Conservation (phyloP, 2,797 vertebrate genomes). For the Myioborus miniatus region DNA sequence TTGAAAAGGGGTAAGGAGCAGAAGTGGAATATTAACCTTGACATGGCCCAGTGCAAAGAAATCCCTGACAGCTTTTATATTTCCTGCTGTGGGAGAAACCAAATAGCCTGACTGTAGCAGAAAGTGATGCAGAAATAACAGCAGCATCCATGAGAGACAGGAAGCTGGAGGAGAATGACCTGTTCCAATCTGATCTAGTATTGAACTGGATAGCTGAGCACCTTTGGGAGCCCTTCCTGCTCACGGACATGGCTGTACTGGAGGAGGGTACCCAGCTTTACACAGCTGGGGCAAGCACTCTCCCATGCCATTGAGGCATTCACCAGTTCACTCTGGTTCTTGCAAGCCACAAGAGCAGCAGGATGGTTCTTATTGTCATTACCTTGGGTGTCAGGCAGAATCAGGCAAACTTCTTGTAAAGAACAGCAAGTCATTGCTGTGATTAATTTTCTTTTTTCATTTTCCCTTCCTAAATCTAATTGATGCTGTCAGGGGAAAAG, state of each 20-base stretch:
- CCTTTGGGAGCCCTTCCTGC: neutral
- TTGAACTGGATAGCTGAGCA: neutral
- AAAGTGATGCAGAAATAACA: neutral
- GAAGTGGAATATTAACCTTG: neutral
- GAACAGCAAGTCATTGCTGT: neutral
- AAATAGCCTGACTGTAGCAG: neutral
- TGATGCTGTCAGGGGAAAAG: neutral
- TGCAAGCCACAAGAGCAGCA: neutral
- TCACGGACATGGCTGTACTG: neutral
- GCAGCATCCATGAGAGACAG: neutral
- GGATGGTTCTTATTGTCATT: neutral
- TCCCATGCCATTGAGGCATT: neutral
- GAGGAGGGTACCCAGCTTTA: neutral
- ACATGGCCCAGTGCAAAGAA: neutral
- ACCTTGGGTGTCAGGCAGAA: neutral
- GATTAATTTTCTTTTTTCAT: neutral
- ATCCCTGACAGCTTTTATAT: neutral
- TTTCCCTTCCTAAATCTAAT: neutral
- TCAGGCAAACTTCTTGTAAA: neutral
- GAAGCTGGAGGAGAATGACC: neutral
- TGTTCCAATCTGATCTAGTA: neutral
- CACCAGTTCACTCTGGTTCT: neutral
- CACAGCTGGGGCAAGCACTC: rapidly evolving
- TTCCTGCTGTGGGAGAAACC: neutral
- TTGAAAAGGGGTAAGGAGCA: constrained; percentile 1